Base-by-base conservation (phyloP, 2,888 invertebrate species). In the Molorchus minor region DNA sequence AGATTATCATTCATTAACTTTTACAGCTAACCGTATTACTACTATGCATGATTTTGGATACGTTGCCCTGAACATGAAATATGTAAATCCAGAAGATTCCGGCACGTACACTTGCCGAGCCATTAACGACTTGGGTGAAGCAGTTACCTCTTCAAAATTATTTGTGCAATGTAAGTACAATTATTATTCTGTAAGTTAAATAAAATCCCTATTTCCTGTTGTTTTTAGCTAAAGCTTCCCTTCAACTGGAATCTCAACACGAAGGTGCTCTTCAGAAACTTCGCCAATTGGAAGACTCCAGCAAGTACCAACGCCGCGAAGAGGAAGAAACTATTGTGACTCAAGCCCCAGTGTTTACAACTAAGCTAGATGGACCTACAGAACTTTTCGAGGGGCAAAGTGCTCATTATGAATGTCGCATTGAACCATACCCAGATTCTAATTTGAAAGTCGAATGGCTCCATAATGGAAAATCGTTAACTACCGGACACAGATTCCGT, bases 31-130 rank as follows among this genome's bases (percentile, higher is more conserved):
- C 77, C 92, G 94, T 60, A 85, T 93, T 21, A 93, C 93, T 38
- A 96, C 96, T 7, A 94, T 96, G 91, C 95, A 98, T 77, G 98
- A 99, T 79, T 98, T 98, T 79, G 98, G 98, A 45, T 98, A 96
- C 79, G 98, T 98, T 19, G 96, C 96, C 33, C 83, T 95, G 13
- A 95, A 96, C 73, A 92, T 95, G 92, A 94, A 94, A 78, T 94
- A 94, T 73, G 94, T 94, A 0, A 93, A 93, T 76, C 95, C 96
- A 16, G 96, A 96, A 81, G 98, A 98, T 82, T 94, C 96, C 1
- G 98, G 98, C 41, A 94, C 96, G 33, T 98, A 98, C 80, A 97
- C 96, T 1, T 96, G 97, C 78, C 88, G 95, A 57, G 96, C 97
- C 33, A 85, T 89, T 7, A 96, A 97, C 74, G 94, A 96, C 70